Evolutionary conservation across 2,113 vertebrate genomes (phyloP).

Genomic region (Atractosteus spatula): DNA sequence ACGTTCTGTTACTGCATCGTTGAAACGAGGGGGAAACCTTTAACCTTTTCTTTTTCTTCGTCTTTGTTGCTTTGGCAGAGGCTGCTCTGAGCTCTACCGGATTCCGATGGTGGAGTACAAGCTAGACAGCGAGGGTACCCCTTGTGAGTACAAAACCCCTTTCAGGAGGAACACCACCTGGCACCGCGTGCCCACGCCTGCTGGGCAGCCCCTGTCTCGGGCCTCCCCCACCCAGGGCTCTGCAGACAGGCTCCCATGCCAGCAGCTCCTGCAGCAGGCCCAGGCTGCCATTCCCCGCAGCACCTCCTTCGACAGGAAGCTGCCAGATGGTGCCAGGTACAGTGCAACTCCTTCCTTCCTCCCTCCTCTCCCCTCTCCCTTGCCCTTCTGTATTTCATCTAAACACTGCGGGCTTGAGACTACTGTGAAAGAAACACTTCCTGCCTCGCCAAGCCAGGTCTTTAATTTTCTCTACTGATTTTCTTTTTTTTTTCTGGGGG

Average conservation of each 20-base stretch:
- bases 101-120: slow-evolving; percentile 98
- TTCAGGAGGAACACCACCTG: slow-evolving; percentile 95
- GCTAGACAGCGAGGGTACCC: slow-evolving; percentile 92
- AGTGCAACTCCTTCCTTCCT: not conserved
- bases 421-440: too few relatives aligned
- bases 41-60: slow-evolving; percentile 17
- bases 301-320: slow-evolving; percentile 92
- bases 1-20: too few relatives aligned
- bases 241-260: slow-evolving; percentile 79
- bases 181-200: slow-evolving; percentile 85
- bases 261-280: slow-evolving; percentile 84
- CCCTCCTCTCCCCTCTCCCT: not conserved
- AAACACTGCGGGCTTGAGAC: too few relatives aligned
- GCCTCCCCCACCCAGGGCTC: slow-evolving; percentile 85
- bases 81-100: slow-evolving; percentile 93
- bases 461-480: too few relatives aligned
- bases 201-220: slow-evolving; percentile 74
- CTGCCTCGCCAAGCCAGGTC: too few relatives aligned
- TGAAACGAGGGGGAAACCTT: too few relatives aligned
- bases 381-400: not conserved
- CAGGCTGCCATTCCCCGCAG: slow-evolving; percentile 86
- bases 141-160: slow-evolving; percentile 96
- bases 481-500: too few relatives aligned
- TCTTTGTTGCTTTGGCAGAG: slow-evolving; percentile 61
- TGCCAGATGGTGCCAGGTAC: slow-evolving; percentile 89